Conservation (phyloP, 2,797 vertebrate genomes). For the Cossypha caffra region DNA sequence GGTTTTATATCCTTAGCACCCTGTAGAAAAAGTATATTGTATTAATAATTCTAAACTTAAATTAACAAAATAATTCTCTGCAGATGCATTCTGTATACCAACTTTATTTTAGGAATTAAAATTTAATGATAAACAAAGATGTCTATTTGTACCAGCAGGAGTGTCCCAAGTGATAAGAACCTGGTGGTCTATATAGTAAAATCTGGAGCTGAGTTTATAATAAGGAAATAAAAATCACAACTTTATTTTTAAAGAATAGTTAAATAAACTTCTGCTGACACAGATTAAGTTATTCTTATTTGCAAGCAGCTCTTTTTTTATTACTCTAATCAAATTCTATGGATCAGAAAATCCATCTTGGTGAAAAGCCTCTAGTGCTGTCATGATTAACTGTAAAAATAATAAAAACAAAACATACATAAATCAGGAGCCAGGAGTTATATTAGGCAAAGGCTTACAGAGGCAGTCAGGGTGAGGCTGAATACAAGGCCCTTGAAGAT, state of each 20-base stretch:
- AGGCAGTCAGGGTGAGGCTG: not conserved
- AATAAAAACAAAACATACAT: not conserved
- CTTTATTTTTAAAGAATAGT: not conserved
- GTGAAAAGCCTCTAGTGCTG: not conserved
- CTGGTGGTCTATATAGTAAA: not conserved
- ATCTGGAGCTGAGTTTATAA: not conserved
- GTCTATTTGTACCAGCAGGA: not conserved
- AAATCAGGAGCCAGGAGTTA: not conserved
- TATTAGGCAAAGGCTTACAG: not conserved
- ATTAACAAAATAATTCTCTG: not conserved
- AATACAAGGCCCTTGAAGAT: not conserved
- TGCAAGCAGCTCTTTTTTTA: not conserved
- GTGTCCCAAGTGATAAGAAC: not conserved
- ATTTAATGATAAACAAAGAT: not conserved
- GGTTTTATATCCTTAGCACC: not conserved
- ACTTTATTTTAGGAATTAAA: not conserved
- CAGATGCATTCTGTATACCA: not conserved
- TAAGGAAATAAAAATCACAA: not conserved
- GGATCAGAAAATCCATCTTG: not conserved
- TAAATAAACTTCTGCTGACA: not conserved
- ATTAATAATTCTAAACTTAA: not conserved
- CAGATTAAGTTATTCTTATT: not conserved
- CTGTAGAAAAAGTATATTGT: not conserved
- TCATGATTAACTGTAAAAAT: not conserved
- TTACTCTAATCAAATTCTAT: not conserved